These are phyloP conservation scores for Tipula lateralis DNA, from an alignment of 2,888 invertebrate species.

Conservation along the genomic window DNA sequence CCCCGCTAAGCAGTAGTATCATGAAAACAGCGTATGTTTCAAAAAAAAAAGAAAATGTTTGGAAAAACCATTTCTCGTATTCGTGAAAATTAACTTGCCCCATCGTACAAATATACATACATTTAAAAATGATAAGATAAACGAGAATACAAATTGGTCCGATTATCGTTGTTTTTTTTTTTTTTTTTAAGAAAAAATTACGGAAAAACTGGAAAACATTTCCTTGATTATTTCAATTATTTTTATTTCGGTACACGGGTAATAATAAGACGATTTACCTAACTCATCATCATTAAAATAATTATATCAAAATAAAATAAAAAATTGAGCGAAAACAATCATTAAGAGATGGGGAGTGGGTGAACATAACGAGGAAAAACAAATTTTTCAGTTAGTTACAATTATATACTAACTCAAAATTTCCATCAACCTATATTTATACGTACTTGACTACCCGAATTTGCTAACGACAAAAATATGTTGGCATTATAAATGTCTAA, in stretches of 20 bases:
- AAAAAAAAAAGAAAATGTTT: background rate
- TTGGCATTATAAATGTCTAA: background rate
- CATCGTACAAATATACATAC: background rate
- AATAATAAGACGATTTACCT: slow-evolving; percentile 24
- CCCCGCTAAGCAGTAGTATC: background rate
- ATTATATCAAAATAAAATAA: slow-evolving; percentile 1
- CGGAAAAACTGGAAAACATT: background rate
- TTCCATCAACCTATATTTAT: background rate
- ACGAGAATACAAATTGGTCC: slow-evolving; percentile 19
- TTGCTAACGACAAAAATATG: background rate
- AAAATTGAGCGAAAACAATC: background rate
- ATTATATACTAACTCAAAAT: background rate
- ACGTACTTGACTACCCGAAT: background rate
- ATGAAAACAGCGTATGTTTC: background rate
- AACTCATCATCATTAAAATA: slow-evolving; percentile 19
- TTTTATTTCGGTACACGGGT: background rate
- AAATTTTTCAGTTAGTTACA: background rate
- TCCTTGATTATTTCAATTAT: background rate
- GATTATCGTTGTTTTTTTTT: background rate
- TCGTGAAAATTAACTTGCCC: background rate
- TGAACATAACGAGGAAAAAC: background rate
- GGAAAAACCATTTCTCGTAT: no score
- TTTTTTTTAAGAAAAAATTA: background rate
- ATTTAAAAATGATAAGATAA: background rate
- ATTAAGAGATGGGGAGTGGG: background rate